Conservation (phyloP, 2,888 invertebrate genomes). For the Tanytarsus gracilentus region DNA sequence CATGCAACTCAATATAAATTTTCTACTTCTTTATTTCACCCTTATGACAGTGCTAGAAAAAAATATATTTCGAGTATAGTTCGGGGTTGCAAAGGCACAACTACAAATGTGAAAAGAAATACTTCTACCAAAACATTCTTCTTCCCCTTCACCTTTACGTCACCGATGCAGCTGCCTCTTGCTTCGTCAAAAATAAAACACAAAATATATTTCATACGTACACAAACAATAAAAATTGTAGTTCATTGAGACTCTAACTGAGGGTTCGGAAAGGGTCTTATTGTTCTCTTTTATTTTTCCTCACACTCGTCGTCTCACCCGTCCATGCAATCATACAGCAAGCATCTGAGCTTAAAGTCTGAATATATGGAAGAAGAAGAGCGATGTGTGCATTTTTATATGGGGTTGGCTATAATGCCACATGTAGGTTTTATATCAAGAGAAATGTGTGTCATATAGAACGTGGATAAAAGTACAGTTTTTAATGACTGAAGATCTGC, state of each 20-base stretch:
- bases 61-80: no score
- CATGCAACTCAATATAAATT: no score
- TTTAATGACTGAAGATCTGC: background rate
- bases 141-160: conserved; percentile 28
- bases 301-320: no score
- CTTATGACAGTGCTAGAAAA: no score
- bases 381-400: background rate
- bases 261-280: conserved; percentile 16
- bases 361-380: background rate
- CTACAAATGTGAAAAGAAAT: conserved; percentile 9
- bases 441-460: no score
- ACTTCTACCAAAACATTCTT: conserved; percentile 9
- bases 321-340: conserved; percentile 8
- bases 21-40: no score
- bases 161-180: conserved; percentile 29
- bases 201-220: background rate
- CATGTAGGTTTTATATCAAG: conserved; percentile 4
- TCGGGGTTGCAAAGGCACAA: no score
- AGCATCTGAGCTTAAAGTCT: background rate
- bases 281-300: conserved; percentile 27
- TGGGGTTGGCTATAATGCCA: conserved; percentile 18
- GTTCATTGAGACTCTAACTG: conserved; percentile 7
- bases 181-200: conserved; percentile 15
- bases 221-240: conserved; percentile 19
- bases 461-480: background rate